These are phyloP conservation scores for Mus spretus DNA, from an alignment of 2,797 vertebrate genomes.

Conservation along the genomic window DNA sequence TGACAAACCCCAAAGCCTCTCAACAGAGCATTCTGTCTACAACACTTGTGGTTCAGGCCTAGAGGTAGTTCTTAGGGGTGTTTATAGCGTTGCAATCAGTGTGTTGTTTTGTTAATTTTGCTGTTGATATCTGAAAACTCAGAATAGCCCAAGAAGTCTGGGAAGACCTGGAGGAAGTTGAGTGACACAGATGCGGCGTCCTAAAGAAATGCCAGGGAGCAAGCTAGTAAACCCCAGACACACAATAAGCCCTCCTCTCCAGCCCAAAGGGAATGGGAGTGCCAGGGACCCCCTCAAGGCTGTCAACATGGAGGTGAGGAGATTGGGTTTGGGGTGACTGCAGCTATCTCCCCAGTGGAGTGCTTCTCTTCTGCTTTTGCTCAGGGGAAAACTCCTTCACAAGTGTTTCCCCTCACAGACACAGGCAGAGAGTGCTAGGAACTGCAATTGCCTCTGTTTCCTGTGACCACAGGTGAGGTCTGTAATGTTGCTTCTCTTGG, in stretches of 20 bases:
- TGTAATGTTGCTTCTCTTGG: conserved; percentile 10
- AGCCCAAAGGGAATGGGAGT: not conserved
- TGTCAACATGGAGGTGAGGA: not conserved
- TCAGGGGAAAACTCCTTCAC: conserved; percentile 56
- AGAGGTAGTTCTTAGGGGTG: not conserved
- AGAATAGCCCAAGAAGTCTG: conserved; percentile 26
- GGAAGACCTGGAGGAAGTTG: not conserved
- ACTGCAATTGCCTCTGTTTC: not conserved
- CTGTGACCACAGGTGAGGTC: conserved; percentile 14
- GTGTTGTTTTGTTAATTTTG: conserved; percentile 25
- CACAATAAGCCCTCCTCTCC: not conserved
- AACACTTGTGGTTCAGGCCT: not conserved
- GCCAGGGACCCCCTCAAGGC: not conserved
- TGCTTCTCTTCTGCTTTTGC: conserved; percentile 35
- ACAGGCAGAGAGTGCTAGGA: not conserved
- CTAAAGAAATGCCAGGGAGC: conserved; percentile 22
- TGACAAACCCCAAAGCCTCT: not conserved
- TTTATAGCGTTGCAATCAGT: not conserved
- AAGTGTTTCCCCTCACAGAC: conserved; percentile 30
- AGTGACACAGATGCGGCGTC: not conserved
- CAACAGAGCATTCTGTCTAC: not conserved
- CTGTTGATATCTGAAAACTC: conserved; percentile 26
- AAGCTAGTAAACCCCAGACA: not conserved
- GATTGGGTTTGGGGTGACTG: not conserved
- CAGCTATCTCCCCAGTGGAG: not conserved